Base-by-base conservation (phyloP, 2,113 vertebrate species). In the Peucedramus taeniatus region DNA sequence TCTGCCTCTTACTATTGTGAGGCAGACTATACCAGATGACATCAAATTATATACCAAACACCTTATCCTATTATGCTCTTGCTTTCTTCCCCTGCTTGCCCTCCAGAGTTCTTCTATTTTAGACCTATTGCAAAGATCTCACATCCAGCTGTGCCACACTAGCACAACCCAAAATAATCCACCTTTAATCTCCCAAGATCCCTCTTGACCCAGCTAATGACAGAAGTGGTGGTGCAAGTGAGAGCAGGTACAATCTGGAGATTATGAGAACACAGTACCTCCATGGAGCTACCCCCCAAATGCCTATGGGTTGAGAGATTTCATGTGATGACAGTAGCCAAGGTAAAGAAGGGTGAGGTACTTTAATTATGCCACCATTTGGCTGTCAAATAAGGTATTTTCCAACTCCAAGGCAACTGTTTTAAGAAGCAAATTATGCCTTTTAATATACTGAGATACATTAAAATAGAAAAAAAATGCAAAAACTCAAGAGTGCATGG, bases 351-450 rank as follows among this genome's bases (percentile, higher is more conserved):
- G 92, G 85, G 93, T 56, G 87, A 90, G 59, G 71, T 86, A 51
- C 44, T 95, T 83, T 80, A 88, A 94, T 86, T 66, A 95, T 3
- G 3, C 33, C 51, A 64, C 59, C 16, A 95, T 96, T 96, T 95
- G 94, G 68, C 40, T 96, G 82, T 91, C 95, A 97, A 96, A 95
- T 96, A 76, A 93, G 86, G 87, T 94, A 71, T 51, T 96, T 95
- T 93, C 82, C 81, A 90, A 89, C 75, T 44, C 33, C 13, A 66
- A 61, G 51, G 42, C 15, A 88, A 91, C 35, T 0, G 0, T 56
- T 90, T 90, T 59, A 93, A 94, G 84, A 26, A 61, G 27, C 30
- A 89, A 93, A 96, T 95, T 31, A 63, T 24, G 24, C 14, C 54
- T 60, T 90, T 91, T 63, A 83, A 90, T 77, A 76, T 22, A 77